Evolutionary conservation across 2,888 invertebrate species (phyloP).

Genomic region (Hypsopygia costalis): DNA sequence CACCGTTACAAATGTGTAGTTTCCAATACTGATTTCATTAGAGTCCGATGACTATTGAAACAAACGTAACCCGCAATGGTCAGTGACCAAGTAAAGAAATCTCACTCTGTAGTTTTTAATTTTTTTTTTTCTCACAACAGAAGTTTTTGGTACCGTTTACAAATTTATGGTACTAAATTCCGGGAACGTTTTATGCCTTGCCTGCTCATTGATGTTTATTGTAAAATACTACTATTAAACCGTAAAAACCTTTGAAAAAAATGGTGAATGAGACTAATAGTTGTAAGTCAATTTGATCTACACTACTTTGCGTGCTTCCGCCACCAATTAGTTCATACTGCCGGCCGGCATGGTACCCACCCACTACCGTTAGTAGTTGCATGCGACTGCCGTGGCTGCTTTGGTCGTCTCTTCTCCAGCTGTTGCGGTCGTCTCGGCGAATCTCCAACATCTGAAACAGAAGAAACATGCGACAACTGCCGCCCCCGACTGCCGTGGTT

Average conservation of each 20-base stretch:
- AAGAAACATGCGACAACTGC: too few relatives aligned
- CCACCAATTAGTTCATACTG: too few relatives aligned
- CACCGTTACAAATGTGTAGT: neutral
- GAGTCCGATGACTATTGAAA: neutral
- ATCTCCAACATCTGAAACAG: too few relatives aligned
- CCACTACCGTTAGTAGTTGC: too few relatives aligned
- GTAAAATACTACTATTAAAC: constrained; percentile 57
- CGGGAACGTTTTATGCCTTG: constrained; percentile 56
- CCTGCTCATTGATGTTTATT: constrained; percentile 60
- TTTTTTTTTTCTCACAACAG: constrained; percentile 54
- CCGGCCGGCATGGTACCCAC: too few relatives aligned
- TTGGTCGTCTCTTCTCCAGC: too few relatives aligned
- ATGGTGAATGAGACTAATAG: constrained; percentile 18
- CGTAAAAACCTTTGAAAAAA: constrained; percentile 48
- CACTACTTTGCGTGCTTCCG: too few relatives aligned
- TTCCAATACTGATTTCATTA: constrained; percentile 18
- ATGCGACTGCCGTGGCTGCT: too few relatives aligned
- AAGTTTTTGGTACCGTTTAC: constrained; percentile 75
- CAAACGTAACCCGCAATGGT: constrained; percentile 27
- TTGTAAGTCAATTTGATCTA: too few relatives aligned
- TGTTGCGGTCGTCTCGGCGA: too few relatives aligned
- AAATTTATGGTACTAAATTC: constrained; percentile 69
- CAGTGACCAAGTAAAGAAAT: neutral
- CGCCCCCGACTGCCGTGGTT: too few relatives aligned
- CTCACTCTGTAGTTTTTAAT: constrained; percentile 9